Percentiles rank a stretch among this genome's conserved stretches.
phyloP scores from a whole-genome alignment of 2,113 vertebrate species.

The Ciconia maguari region DNA sequence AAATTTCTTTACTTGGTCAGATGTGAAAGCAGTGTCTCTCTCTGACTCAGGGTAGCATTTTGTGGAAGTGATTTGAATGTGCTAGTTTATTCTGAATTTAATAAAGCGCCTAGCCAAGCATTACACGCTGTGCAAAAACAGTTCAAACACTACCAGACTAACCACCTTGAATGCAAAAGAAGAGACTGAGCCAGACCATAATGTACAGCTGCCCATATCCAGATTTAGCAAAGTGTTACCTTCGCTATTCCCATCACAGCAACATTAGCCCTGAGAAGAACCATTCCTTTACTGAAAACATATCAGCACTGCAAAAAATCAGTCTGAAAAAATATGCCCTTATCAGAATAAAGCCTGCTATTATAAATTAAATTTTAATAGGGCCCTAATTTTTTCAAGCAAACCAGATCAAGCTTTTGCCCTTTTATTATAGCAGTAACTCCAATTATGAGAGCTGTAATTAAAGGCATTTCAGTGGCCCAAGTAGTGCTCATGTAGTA shows the following conservation, averaged over 20 bases:
- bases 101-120: background rate
- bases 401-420: background rate
- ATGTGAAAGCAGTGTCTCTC: background rate
- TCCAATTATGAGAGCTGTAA: slow-evolving; percentile 12
- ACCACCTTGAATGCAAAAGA: background rate
- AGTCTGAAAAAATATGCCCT: background rate
- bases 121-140: background rate
- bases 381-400: background rate
- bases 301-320: background rate
- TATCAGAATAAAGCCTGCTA: background rate
- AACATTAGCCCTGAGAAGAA: background rate
- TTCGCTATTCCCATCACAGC: background rate
- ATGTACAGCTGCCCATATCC: background rate
- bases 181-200: background rate
- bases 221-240: background rate
- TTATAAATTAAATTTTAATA: slow-evolving; percentile 37
- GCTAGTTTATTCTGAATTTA: background rate
- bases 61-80: background rate
- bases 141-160: background rate
- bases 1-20: background rate
- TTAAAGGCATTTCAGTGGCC: background rate
- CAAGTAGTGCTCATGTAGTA: background rate
- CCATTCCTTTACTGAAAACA: background rate
- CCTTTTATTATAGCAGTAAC: background rate
- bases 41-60: background rate